Evolutionary conservation across 2,113 vertebrate species (phyloP), one percentile per base, ranked within the genome.

Genomic region (Rafetus swinhoei): DNA sequence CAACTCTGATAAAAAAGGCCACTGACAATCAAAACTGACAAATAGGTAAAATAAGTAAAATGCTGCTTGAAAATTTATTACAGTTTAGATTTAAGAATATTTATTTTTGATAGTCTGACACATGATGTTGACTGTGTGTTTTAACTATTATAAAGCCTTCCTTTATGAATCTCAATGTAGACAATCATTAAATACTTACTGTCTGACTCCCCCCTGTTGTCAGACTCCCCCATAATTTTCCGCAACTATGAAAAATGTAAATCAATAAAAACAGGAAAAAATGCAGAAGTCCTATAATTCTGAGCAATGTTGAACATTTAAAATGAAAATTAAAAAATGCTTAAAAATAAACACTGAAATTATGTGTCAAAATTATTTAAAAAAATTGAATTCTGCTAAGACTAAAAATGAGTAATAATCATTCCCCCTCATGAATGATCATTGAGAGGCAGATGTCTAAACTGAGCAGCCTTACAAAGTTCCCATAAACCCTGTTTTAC

Each of bases 391-490:
- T 72, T 72, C 7, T 69, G 32, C 65, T 32, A 69, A 35, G 4
- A 32, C 16, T 35, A 35, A 69, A 69, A 35, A 82, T 84, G 16
- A 69, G 60, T 19, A 82, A 82, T 13, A 10, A 79, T 1, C 6
- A 4, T 27, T 87, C 55, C 85, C 85, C n/a, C 22, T 24, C 45
- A 80, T 35, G 65, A 92, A 12, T 19, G 21, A 84, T 25, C 18
- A 76, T 54, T 45, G 74, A n/a, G 24, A 35, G 4, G 5, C 2
- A 2, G 1, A 45, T 0, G 0, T 76, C 84, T 54, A 22, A 16
- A 79, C 21, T 57, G 69, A 62, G 82, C 81, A 56, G 80, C 83
- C 25, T 59, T 24, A 50, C 82, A 93, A 2, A n/a, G 32, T 29
- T 69, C 82, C 54, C 10, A 7, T 1, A 55, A 91, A 55, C 21